Conservation (phyloP, 2,113 vertebrate genomes). For the Dascyllus trimaculatus region DNA sequence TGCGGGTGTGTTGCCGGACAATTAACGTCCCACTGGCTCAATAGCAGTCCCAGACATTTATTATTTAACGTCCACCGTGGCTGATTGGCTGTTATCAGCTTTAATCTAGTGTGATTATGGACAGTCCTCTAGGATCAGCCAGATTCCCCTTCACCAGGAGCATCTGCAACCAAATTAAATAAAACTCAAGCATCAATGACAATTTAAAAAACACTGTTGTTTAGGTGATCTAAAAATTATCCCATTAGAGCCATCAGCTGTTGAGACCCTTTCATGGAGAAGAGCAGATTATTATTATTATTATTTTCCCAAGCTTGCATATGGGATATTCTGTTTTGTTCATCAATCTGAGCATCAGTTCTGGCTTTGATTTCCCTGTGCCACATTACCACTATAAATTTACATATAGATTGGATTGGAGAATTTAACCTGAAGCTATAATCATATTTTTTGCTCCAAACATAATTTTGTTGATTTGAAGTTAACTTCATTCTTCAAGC, state of each 20-base stretch:
- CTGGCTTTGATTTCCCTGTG: slow-evolving; percentile 79
- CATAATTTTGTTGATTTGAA: slow-evolving; percentile 76
- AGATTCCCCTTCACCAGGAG: neutral
- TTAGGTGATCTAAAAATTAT: slow-evolving; percentile 6
- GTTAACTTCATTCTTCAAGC: slow-evolving; percentile 59
- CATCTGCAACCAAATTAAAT: neutral
- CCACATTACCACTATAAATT: slow-evolving; percentile 80
- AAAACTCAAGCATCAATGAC: neutral
- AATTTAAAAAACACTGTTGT: neutral
- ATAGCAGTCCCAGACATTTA: slow-evolving; percentile 70
- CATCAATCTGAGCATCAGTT: slow-evolving; percentile 81
- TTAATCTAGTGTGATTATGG: slow-evolving; percentile 69
- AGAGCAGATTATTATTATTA: slow-evolving; percentile 39
- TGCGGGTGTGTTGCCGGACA: slow-evolving; percentile 75
- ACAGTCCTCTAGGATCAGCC: slow-evolving; percentile 40
- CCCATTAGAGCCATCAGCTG: slow-evolving; percentile 11
- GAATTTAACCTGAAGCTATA: slow-evolving; percentile 83
- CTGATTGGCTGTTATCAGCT: slow-evolving; percentile 73
- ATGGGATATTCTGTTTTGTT: slow-evolving; percentile 66
- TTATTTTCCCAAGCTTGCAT: slow-evolving; percentile 61
- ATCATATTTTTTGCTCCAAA: slow-evolving; percentile 79
- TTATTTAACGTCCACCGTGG: slow-evolving; percentile 73
- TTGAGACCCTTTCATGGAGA: slow-evolving; percentile 39
- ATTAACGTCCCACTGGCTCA: slow-evolving; percentile 75
- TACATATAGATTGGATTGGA: slow-evolving; percentile 87